Conservation (phyloP, 2,797 vertebrate species). For the Tragelaphus eurycerus region DNA sequence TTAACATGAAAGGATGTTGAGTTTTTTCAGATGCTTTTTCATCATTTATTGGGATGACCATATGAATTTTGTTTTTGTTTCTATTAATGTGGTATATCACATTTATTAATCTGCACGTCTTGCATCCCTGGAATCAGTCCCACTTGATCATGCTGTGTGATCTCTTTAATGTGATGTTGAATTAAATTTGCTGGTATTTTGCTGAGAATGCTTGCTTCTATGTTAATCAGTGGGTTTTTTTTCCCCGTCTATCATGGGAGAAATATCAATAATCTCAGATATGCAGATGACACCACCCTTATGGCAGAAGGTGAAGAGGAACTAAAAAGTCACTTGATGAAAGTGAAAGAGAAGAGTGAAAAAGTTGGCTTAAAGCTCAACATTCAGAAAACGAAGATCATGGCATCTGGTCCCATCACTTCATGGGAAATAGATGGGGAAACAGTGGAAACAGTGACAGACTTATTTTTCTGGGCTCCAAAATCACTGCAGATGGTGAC, state of each 20-base stretch:
- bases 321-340: too few relatives aligned
- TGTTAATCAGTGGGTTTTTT: background rate
- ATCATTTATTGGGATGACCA: background rate
- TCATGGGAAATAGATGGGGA: background rate
- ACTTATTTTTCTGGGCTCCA: background rate
- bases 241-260: background rate
- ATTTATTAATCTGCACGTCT: background rate
- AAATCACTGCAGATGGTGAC: background rate
- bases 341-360: background rate
- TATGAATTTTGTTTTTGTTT: background rate
- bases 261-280: too few relatives aligned
- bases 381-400: background rate
- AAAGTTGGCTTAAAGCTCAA: background rate
- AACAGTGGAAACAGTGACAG: background rate
- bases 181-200: background rate
- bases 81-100: background rate
- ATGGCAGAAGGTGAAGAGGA: too few relatives aligned
- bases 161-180: background rate
- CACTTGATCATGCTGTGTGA: background rate
- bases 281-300: too few relatives aligned
- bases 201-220: background rate
- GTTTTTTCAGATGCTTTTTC: background rate
- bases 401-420: background rate
- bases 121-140: background rate
- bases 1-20: background rate